phyloP scores from a whole-genome alignment of 2,113 vertebrate genomes.

The Corydoras maculifer region DNA sequence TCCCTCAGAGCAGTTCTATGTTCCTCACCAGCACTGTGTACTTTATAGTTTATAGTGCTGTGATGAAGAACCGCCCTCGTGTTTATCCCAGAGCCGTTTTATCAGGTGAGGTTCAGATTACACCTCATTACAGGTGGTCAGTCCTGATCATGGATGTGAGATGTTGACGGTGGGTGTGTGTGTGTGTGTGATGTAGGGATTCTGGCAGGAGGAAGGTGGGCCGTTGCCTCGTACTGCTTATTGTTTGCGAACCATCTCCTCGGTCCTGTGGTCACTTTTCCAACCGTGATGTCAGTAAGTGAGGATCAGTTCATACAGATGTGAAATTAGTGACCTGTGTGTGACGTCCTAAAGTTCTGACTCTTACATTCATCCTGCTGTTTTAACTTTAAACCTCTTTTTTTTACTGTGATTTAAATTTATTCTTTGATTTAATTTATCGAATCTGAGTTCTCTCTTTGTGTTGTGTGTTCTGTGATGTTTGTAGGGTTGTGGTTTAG shows the following conservation, averaged over 20 bases:
- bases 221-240: conserved; percentile 27
- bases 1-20: conserved; percentile 77
- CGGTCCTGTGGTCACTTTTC: conserved; percentile 76
- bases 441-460: too few species aligned
- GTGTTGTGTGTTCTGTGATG: not conserved
- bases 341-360: too few species aligned
- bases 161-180: not conserved
- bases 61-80: conserved; percentile 73
- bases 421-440: too few species aligned
- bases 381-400: too few species aligned
- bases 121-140: too few species aligned
- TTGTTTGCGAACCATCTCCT: conserved; percentile 68
- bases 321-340: too few species aligned
- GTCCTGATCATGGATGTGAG: not conserved
- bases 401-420: too few species aligned
- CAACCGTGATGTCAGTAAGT: conserved; percentile 82
- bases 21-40: conserved; percentile 69
- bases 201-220: conserved; percentile 71
- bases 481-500: conserved; percentile 75
- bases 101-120: conserved; percentile 47
- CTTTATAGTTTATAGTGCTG: conserved; percentile 76
- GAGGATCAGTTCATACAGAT: not conserved
- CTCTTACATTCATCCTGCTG: too few species aligned
- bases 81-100: conserved; percentile 76
- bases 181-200: conserved; percentile 62